Percentiles rank a stretch among this genome's conserved stretches.
Evolutionary conservation across 2,797 vertebrate species (phyloP).

Genomic region (Ficedula albicollis): DNA sequence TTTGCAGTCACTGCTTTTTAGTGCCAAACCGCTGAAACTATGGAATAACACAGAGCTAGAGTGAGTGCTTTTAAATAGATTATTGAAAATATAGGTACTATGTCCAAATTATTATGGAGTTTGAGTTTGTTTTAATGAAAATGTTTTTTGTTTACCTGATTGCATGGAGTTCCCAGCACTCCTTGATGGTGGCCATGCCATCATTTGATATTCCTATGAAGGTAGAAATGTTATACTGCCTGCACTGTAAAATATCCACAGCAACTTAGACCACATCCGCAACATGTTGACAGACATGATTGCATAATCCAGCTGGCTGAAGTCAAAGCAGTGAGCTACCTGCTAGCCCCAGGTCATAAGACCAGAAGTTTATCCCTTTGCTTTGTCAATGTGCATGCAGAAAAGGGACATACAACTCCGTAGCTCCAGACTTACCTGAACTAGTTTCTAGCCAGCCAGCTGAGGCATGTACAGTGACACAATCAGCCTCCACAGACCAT

Average conservation of each 20-base stretch:
- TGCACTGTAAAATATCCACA: background rate
- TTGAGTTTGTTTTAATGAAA: background rate
- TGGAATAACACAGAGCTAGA: background rate
- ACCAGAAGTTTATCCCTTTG: background rate
- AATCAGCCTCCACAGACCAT: background rate
- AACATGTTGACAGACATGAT: accelerated
- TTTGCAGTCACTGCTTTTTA: background rate
- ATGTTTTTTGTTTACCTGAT: background rate
- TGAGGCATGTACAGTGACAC: background rate
- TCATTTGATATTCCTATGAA: background rate
- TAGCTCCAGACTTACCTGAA: background rate
- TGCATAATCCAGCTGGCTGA: background rate
- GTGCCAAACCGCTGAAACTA: background rate
- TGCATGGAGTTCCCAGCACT: background rate
- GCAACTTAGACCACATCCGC: background rate
- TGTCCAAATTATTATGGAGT: background rate
- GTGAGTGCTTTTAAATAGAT: background rate
- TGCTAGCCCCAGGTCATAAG: background rate
- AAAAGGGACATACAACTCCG: accelerated
- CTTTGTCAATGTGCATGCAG: background rate
- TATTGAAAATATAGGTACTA: background rate
- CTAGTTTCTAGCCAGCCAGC: background rate
- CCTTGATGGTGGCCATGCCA: background rate
- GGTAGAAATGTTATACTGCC: background rate
- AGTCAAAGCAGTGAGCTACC: background rate